Conservation (phyloP, 2,797 vertebrate genomes). For the Typhlichthys eigenmanni region DNA sequence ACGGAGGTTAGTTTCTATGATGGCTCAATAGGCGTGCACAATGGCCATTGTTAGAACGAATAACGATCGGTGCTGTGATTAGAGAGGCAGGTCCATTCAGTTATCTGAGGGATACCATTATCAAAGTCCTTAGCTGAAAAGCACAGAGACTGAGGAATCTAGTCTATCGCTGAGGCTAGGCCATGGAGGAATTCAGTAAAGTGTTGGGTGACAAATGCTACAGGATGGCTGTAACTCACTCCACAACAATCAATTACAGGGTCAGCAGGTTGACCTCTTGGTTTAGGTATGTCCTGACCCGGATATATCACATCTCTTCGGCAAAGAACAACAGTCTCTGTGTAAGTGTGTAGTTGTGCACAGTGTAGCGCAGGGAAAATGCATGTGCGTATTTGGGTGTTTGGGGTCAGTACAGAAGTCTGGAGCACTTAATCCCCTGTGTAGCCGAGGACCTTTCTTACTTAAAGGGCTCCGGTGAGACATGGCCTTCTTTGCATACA, state of each 20-base stretch:
- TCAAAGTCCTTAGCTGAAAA: conserved; percentile 22
- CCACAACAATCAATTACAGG: conserved; percentile 16
- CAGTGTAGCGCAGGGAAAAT: not conserved
- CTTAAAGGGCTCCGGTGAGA: conserved; percentile 45
- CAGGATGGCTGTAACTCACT: conserved; percentile 5
- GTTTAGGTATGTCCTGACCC: conserved; percentile 4
- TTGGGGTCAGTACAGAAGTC: conserved; percentile 12
- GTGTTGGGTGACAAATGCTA: conserved; percentile 13
- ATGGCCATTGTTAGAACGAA: conserved; percentile 57
- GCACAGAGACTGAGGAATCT: conserved; percentile 8
- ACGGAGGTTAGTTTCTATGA: conserved; percentile 61
- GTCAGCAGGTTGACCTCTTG: conserved; percentile 10
- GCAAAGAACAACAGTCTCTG: not conserved
- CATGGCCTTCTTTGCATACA: conserved; percentile 9
- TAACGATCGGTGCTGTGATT: conserved; percentile 48
- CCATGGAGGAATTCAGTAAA: not conserved
- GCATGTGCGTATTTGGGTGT: conserved; percentile 11
- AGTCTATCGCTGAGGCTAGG: conserved; percentile 16
- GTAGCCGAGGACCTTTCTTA: not conserved
- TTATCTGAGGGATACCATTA: conserved; percentile 32
- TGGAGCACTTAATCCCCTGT: conserved; percentile 37
- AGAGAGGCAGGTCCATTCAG: conserved; percentile 35
- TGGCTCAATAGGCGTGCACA: conserved; percentile 44
- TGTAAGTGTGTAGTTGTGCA: not conserved
- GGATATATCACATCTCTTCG: conserved; percentile 1